Evolutionary conservation across 2,113 vertebrate genomes (phyloP).

Genomic region (Struthidea cinerea): DNA sequence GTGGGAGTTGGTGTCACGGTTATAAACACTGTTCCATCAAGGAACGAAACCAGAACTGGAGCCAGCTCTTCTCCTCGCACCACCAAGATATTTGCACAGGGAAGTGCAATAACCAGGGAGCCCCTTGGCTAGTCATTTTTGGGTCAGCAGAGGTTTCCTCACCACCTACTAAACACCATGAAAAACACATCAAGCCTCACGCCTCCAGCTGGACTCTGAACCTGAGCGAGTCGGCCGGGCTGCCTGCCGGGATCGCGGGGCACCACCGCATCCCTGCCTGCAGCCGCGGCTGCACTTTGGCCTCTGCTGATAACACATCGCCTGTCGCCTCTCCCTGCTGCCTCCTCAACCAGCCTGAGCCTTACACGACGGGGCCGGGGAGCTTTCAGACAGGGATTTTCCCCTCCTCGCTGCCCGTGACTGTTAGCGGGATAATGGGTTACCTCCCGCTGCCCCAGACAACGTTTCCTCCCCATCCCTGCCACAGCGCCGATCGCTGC

Average conservation of each 20-base stretch:
- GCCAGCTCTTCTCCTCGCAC: background rate
- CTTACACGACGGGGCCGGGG: background rate
- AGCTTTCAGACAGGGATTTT: background rate
- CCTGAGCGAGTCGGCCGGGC: accelerated
- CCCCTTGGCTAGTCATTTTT: background rate
- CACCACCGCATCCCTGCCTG: background rate
- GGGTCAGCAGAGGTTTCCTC: background rate
- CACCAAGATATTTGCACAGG: background rate
- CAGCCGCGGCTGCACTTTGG: background rate
- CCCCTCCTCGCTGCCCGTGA: background rate
- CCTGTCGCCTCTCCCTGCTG: background rate
- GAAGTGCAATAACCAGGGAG: background rate
- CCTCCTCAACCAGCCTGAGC: background rate
- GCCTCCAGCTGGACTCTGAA: background rate
- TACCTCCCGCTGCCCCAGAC: background rate
- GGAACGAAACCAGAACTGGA: accelerated
- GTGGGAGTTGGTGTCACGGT: accelerated
- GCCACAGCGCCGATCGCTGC: background rate
- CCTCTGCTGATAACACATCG: background rate
- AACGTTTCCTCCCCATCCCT: background rate
- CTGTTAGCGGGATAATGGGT: background rate
- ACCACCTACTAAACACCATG: background rate
- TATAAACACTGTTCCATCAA: background rate
- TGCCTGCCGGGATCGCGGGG: background rate
- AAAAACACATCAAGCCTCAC: background rate